Evolutionary conservation across 2,888 invertebrate species (phyloP), one percentile per base, ranked within the genome.

Genomic region (Parnassius smintheus): DNA sequence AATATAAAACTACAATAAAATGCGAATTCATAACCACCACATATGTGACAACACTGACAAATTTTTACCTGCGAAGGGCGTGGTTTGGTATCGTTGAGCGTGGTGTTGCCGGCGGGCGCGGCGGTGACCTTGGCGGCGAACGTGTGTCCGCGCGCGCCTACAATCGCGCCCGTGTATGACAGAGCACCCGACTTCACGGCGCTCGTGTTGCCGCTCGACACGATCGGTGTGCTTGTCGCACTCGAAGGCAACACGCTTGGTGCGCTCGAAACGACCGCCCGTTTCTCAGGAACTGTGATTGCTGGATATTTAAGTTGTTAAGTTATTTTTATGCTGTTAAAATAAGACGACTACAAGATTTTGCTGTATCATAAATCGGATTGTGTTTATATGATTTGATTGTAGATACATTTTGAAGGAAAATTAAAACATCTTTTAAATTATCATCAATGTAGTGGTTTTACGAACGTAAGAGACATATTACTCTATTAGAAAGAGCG

Each of bases 71-170:
- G 73, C 2, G 69, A 62, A 50, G 65, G 69, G 50, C 72, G 77
- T 9, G 93, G 79, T 65, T 72, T 70, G 63, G 44, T 72, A 41
- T 67, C 75, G 49, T 63, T 69, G 61, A 71, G 66, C n/a, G 58
- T 44, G 7, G 50, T 35, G 65, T 41, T 72, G 42, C 65, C 73
- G 64, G 65, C 68, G 2, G 77, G 67, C 11, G 78, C 70, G 56
- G 80, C 68, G 9, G 94, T 94, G 62, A 95, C 91, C 83, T 95
- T 96, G 62, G 95, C 95, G 18, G 95, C 95, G 85, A 95, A 95
- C 1, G 95, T 95, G 85, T 94, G 94, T 56, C 93, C 92, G n/a
- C 94, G 92, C 60, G 93, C 91, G 71, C 93, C 92, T 62, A 93
- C 91, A 18, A 92, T 90, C 48, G 92, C 91, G 65, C 91, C 85